Conservation (phyloP, 2,113 vertebrate genomes). For the Capreolus pygargus region DNA sequence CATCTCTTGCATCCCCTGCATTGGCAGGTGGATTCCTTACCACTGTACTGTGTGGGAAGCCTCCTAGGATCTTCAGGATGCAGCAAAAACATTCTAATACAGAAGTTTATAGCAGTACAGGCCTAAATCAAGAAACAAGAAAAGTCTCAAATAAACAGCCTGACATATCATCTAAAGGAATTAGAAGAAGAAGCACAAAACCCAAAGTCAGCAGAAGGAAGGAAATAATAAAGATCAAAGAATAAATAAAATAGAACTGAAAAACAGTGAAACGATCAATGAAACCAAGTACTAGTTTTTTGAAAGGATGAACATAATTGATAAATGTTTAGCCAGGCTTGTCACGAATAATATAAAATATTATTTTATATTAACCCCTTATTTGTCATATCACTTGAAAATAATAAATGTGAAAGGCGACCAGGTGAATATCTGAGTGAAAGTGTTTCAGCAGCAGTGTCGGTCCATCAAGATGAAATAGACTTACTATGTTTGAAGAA, state of each 20-base stretch:
- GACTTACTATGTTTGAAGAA: not conserved
- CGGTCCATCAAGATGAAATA: not conserved
- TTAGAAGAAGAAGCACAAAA: not conserved
- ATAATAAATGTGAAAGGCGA: not conserved
- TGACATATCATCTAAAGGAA: not conserved
- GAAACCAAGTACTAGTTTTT: not conserved
- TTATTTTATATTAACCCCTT: not conserved
- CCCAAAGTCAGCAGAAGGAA: not conserved
- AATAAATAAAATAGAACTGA: not conserved
- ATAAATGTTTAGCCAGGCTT: not conserved
- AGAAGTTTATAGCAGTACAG: not conserved
- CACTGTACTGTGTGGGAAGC: rapidly evolving
- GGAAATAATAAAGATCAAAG: not conserved
- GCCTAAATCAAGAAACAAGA: not conserved
- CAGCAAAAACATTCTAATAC: not conserved
- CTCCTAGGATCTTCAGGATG: not conserved
- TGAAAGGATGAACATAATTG: not conserved
- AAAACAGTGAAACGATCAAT: not conserved
- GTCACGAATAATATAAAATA: not conserved
- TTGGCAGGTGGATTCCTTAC: not conserved
- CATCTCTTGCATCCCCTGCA: not conserved
- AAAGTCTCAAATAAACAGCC: not conserved
- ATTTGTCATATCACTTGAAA: not conserved
- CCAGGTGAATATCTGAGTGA: not conserved
- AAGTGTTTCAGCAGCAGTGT: not conserved